phyloP scores from a whole-genome alignment of 2,888 invertebrate genomes.

The Ophonus ardosiacus region DNA sequence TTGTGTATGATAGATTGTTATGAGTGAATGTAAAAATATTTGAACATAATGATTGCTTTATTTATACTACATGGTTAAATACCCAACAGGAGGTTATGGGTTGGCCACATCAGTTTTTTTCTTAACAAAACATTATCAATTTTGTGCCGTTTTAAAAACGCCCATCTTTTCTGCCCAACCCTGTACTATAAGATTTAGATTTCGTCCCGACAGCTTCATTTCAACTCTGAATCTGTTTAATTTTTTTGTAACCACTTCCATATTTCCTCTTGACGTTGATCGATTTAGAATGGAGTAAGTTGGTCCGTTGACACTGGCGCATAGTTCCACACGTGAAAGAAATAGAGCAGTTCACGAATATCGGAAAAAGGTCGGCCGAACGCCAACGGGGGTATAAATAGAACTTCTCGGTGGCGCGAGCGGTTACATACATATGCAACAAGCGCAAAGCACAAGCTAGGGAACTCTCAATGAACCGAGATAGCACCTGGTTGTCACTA shows the following conservation, averaged over 20 bases:
- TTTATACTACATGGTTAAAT: too few species aligned
- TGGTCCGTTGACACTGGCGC: slow-evolving; percentile 48
- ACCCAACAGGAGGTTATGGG: too few species aligned
- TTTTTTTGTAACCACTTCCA: neutral
- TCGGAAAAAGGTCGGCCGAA: slow-evolving; percentile 51
- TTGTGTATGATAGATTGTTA: too few species aligned
- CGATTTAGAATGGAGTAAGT: slow-evolving; percentile 39
- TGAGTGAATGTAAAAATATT: too few species aligned
- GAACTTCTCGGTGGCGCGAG: neutral
- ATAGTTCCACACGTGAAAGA: slow-evolving; percentile 52
- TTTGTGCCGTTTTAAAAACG: too few species aligned
- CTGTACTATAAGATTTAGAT: too few species aligned
- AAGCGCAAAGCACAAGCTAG: neutral
- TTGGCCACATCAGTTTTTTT: too few species aligned
- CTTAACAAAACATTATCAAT: too few species aligned
- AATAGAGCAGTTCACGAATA: slow-evolving; percentile 59
- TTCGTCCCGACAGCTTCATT: too few species aligned
- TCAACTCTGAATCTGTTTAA: too few species aligned
- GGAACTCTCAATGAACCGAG: slow-evolving; percentile 6
- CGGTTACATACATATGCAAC: slow-evolving; percentile 32
- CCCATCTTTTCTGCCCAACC: too few species aligned
- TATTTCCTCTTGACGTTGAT: slow-evolving; percentile 23
- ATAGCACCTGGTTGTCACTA: slow-evolving; percentile 2
- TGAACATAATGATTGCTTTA: too few species aligned
- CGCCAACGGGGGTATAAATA: slow-evolving; percentile 54